These are phyloP conservation scores for Argyrosomus japonicus DNA, from an alignment of 2,113 vertebrate species.

Conservation along the genomic window DNA sequence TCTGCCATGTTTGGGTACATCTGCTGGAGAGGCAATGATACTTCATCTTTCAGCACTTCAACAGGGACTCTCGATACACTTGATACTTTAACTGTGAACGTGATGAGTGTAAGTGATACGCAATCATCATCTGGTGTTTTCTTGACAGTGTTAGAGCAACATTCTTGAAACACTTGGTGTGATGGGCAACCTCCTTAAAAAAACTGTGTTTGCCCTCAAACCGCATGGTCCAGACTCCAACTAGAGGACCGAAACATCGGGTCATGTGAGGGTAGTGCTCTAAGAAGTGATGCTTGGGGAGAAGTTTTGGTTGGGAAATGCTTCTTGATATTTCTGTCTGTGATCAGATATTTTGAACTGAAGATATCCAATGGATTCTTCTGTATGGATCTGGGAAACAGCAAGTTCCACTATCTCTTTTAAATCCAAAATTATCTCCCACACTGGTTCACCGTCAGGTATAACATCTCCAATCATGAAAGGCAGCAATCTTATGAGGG, in stretches of 20 bases:
- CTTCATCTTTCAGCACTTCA: not conserved
- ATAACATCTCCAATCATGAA: constrained; percentile 36
- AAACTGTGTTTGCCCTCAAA: not conserved
- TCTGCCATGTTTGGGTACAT: constrained; percentile 8
- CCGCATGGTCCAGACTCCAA: not conserved
- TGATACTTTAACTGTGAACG: not conserved
- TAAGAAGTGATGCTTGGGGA: constrained; percentile 22
- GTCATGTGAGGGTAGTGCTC: constrained; percentile 37
- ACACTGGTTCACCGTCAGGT: constrained; percentile 48
- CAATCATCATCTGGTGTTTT: constrained; percentile 34
- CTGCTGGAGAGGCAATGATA: not conserved
- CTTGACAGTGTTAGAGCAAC: constrained; percentile 10
- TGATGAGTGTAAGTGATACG: not conserved
- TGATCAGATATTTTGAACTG: constrained; percentile 36
- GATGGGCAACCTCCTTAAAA: not conserved
- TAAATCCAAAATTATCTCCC: constrained; percentile 43
- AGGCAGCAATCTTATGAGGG: constrained; percentile 23
- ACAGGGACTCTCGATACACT: not conserved
- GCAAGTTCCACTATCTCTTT: constrained; percentile 46
- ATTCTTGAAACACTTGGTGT: constrained; percentile 13
- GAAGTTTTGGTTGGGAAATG: constrained; percentile 2
- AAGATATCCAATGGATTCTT: not conserved
- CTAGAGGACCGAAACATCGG: constrained; percentile 12
- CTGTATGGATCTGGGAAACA: constrained; percentile 24
- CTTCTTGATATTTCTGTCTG: constrained; percentile 23